phyloP scores from a whole-genome alignment of 1,140 invertebrate species.

The Melanaphis sacchari region DNA sequence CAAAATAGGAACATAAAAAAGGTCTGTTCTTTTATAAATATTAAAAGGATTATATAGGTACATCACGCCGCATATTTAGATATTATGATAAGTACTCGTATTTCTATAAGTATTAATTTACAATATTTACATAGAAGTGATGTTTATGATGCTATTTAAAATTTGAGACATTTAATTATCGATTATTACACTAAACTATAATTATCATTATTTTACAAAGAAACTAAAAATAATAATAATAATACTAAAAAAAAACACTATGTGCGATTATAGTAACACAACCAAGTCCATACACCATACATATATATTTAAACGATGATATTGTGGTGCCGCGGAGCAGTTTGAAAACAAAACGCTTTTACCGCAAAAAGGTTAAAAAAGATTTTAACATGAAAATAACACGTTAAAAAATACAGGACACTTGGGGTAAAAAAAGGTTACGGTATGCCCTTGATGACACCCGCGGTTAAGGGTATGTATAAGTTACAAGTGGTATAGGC shows the following conservation, averaged over 20 bases:
- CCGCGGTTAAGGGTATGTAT: not conserved
- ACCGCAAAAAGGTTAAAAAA: slow-evolving; percentile 24
- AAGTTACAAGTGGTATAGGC: slow-evolving; percentile 39
- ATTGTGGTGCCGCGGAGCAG: not conserved
- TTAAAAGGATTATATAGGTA: too few species aligned
- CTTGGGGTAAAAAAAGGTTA: not conserved
- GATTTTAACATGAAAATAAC: slow-evolving; percentile 26
- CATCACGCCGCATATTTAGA: too few species aligned
- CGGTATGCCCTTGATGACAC: slow-evolving; percentile 6
- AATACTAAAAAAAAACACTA: not conserved
- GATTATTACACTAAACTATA: not conserved
- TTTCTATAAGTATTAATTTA: too few species aligned
- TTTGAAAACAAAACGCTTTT: not conserved
- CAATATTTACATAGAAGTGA: too few species aligned
- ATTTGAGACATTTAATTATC: not conserved
- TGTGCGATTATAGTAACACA: not conserved
- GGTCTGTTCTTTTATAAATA: too few species aligned
- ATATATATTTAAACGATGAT: not conserved
- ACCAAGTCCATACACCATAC: not conserved
- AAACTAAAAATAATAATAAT: not conserved
- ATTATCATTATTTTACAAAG: not conserved
- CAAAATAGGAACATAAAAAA: too few species aligned
- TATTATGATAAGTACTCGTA: too few species aligned
- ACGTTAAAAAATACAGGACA: slow-evolving; percentile 4
- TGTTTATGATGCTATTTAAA: not conserved